Evolutionary conservation across 2,888 invertebrate genomes (phyloP).

Genomic region (Ichneumon xanthorius): DNA sequence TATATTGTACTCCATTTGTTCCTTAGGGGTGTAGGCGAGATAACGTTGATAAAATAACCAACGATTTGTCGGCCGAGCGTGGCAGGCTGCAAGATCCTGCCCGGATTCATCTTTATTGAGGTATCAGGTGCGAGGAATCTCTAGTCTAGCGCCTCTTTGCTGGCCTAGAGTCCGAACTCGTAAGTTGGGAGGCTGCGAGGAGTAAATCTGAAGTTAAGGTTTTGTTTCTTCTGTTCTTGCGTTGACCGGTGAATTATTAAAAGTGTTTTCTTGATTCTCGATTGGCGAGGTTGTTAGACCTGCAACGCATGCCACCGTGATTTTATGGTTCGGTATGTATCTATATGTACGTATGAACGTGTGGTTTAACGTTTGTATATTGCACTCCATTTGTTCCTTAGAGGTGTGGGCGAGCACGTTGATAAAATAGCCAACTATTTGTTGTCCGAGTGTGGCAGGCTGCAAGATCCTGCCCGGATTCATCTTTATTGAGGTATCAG

Average conservation of each 20-base stretch:
- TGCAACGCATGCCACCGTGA: slow-evolving; percentile 3
- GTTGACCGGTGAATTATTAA: too few relatives aligned
- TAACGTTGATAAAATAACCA: slow-evolving; percentile 52
- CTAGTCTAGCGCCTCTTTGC: background rate
- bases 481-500: slow-evolving; percentile 51
- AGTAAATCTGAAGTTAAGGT: too few relatives aligned
- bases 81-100: slow-evolving; percentile 34
- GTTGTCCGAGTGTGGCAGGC: slow-evolving; percentile 47
- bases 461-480: slow-evolving; percentile 28
- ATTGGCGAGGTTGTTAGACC: slow-evolving; percentile 42
- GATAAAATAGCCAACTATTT: slow-evolving; percentile 53
- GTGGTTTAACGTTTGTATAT: slow-evolving; percentile 3
- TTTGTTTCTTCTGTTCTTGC: too few relatives aligned
- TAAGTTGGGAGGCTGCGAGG: background rate
- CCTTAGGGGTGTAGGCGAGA: slow-evolving; percentile 26
- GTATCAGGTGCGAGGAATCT: slow-evolving; percentile 44
- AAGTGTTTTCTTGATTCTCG: background rate
- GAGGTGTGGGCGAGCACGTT: slow-evolving; percentile 32
- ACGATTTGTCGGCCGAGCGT: slow-evolving; percentile 54
- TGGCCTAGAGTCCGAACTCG: background rate
- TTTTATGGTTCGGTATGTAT: slow-evolving; percentile 3
- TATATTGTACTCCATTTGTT: background rate
- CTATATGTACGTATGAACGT: background rate
- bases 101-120: slow-evolving; percentile 44
- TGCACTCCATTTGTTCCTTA: background rate